A percentile compares a stretch with the other conserved stretches of the same genome.
Conservation (phyloP, 2,888 invertebrate genomes). For the Nomada ruficornis region DNA sequence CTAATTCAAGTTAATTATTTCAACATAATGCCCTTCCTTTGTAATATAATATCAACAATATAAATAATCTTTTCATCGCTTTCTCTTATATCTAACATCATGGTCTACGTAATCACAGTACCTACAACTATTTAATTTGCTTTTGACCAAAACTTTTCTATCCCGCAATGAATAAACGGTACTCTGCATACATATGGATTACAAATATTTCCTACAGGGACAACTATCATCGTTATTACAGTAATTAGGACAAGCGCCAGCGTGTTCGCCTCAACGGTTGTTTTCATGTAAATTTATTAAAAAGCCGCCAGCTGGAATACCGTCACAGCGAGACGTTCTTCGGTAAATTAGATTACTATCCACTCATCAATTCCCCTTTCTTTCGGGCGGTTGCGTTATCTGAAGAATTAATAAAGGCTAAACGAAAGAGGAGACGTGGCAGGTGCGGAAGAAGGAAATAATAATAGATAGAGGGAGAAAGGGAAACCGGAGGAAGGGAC, state of each 20-base stretch:
- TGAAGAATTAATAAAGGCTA: conserved; percentile 73
- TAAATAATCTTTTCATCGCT: too few species aligned
- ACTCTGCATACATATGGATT: too few species aligned
- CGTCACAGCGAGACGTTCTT: conserved; percentile 68
- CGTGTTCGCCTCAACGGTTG: conserved; percentile 53
- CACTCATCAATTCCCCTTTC: conserved; percentile 75
- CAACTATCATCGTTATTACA: conserved; percentile 24
- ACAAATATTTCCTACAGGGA: neutral
- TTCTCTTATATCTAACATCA: too few species aligned
- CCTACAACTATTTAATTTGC: neutral
- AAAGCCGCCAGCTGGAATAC: conserved; percentile 68
- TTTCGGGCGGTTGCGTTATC: conserved; percentile 64
- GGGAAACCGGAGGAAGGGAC: conserved; percentile 19
- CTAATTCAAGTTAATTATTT: neutral
- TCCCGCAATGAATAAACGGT: neutral
- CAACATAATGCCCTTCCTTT: too few species aligned
- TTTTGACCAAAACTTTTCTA: too few species aligned
- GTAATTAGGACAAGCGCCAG: conserved; percentile 17
- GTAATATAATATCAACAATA: too few species aligned
- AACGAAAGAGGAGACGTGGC: conserved; percentile 36
- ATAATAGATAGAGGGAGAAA: conserved; percentile 3
- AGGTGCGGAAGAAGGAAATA: neutral
- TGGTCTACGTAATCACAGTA: neutral
- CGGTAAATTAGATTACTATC: conserved; percentile 77
- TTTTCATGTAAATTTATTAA: conserved; percentile 79